Base-by-base conservation (phyloP, 2,888 invertebrate genomes). In the Minunthozetes semirufus region DNA sequence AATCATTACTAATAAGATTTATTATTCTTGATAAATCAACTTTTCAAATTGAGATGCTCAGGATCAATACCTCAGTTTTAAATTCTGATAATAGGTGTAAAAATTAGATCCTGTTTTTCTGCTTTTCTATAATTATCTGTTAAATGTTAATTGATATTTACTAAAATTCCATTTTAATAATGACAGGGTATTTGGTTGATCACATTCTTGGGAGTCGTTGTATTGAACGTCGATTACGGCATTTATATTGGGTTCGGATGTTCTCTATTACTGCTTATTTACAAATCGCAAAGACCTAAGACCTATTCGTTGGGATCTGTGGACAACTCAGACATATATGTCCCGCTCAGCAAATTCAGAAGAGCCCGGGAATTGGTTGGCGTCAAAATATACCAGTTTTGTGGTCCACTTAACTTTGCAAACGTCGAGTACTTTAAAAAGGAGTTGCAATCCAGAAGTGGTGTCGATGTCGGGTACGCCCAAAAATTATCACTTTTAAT, bases 141-240 rank as follows among this genome's bases (percentile, higher is more conserved):
- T n/a, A n/a, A n/a, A n/a, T 33, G 33, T 5, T 33, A 33, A 33
- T 42, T 42, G 42, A 42, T 13, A n/a, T n/a, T n/a, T n/a, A n/a
- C n/a, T n/a, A n/a, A n/a, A n/a, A n/a, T n/a, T n/a, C 25, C 29
- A 2, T 63, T 33, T 29, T 33, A 13, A 70, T 33, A 38, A n/a
- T 77, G 79, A 77, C 73, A 83, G 83, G 77, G 80, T 0, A 89
- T 93, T 17, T 95, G 94, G 93, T 81, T 92, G 2, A 85, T 88
- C 2, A 91, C 93, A 0, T 94, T 93, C 82, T 79, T 88, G 4
- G 85, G 88, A 0, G 93, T 93, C 0, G 84, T 91, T 17, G 80
- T 92, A 29, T 82, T 93, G 73, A 91, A 93, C 81, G 92, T 94
- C 76, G 92, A 92, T 81, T 85, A 89, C 80, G 95, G 95, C 0